Evolutionary conservation across 2,888 invertebrate species (phyloP).

Genomic region (Ophioninae sp.): DNA sequence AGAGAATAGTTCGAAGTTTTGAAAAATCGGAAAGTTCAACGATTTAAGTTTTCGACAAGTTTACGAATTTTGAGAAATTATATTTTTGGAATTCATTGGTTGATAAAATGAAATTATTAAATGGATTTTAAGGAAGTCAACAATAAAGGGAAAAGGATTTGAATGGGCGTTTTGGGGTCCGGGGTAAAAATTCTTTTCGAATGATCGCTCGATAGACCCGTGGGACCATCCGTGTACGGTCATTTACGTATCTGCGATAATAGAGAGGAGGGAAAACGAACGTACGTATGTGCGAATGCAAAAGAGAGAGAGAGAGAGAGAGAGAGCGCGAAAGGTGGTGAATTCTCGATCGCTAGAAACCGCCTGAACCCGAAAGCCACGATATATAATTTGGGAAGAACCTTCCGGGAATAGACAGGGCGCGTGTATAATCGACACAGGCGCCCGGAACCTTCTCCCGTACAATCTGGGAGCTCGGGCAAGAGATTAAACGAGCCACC

Average conservation of each 20-base stretch:
- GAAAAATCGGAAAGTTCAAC: no score
- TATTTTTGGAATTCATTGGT: no score
- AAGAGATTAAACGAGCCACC: background rate
- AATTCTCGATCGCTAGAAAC: slow-evolving; percentile 33
- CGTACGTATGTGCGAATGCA: background rate
- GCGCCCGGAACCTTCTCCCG: slow-evolving; percentile 69
- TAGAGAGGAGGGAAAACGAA: background rate
- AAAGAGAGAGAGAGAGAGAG: background rate
- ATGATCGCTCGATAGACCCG: slow-evolving; percentile 10
- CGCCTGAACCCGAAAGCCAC: slow-evolving; percentile 44
- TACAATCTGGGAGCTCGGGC: background rate
- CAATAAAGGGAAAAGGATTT: background rate
- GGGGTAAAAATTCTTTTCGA: slow-evolving; percentile 35
- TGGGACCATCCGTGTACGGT: slow-evolving; percentile 4
- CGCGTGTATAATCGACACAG: slow-evolving; percentile 74
- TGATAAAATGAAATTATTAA: no score
- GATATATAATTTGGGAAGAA: slow-evolving; percentile 71
- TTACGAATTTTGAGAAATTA: no score
- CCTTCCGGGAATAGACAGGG: slow-evolving; percentile 75
- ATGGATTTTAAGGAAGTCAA: no score
- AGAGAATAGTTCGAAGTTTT: no score
- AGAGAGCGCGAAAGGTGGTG: slow-evolving; percentile 18
- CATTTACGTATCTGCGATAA: background rate
- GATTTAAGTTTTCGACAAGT: no score
- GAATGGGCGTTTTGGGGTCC: slow-evolving; percentile 3